Percentiles rank a stretch among this genome's conserved stretches.
Conservation (phyloP, 2,797 vertebrate species). For the Lacerta agilis region DNA sequence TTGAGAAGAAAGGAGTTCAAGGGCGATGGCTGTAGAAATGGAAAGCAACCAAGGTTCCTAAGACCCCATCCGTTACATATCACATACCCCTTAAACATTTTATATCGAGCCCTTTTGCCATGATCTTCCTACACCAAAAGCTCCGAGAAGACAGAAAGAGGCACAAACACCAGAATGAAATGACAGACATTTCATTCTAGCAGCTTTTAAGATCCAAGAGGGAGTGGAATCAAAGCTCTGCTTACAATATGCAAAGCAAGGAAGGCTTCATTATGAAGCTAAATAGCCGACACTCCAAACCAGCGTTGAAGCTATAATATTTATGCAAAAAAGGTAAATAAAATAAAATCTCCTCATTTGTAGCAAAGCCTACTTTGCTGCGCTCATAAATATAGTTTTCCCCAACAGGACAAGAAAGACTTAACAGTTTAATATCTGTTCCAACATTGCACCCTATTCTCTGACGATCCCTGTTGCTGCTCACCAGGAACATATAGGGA, state of each 20-base stretch:
- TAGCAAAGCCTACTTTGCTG: background rate
- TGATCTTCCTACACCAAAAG: background rate
- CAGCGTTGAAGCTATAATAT: background rate
- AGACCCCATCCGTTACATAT: background rate
- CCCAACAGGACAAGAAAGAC: background rate
- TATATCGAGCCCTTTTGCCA: background rate
- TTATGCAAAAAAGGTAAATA: constrained; percentile 13
- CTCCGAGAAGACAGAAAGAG: background rate
- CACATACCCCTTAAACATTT: background rate
- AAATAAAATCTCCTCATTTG: background rate
- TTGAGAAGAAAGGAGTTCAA: background rate
- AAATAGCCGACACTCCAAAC: constrained; percentile 30
- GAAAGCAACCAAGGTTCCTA: background rate
- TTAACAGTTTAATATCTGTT: background rate
- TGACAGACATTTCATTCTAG: background rate
- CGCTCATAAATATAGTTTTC: constrained; percentile 15
- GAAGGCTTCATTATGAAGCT: constrained; percentile 33
- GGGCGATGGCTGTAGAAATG: background rate
- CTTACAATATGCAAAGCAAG: background rate
- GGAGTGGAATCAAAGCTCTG: background rate
- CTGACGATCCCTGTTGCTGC: background rate
- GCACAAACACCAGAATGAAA: background rate
- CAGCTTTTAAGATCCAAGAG: background rate
- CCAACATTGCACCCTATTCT: background rate
- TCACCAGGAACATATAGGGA: constrained; percentile 19